phyloP scores from a whole-genome alignment of 2,888 invertebrate species.

The Lucinisca nassula region DNA sequence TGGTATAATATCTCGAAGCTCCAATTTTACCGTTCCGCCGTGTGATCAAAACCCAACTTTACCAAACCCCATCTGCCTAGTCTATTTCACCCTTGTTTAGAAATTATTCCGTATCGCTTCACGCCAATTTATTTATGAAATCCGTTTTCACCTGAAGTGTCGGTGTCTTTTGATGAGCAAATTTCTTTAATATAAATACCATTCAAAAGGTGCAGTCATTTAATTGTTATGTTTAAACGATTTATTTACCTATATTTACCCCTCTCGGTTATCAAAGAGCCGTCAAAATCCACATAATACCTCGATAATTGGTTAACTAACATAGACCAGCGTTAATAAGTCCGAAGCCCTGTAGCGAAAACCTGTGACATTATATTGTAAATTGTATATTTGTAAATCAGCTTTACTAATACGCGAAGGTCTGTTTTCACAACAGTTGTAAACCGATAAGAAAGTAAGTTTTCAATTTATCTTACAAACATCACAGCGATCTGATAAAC shows the following conservation, averaged over 20 bases:
- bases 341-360: conserved; percentile 57
- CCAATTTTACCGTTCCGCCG: conserved; percentile 1
- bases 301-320: conserved; percentile 61
- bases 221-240: conserved; percentile 10
- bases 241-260: conserved; percentile 56
- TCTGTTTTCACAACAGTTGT: conserved; percentile 58
- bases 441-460: conserved; percentile 50
- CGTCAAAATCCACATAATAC: conserved; percentile 51
- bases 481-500: conserved; percentile 1
- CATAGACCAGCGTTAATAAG: conserved; percentile 58
- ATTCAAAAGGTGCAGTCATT: conserved; percentile 1
- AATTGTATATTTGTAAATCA: conserved; percentile 54
- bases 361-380: conserved; percentile 50
- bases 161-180: conserved; percentile 28
- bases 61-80: neutral
- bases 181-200: neutral
- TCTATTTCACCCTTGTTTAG: neutral
- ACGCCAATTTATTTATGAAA: conserved; percentile 13
- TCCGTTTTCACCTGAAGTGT: neutral
- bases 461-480: conserved; percentile 12
- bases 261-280: conserved; percentile 52
- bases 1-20: neutral
- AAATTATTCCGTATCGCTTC: neutral
- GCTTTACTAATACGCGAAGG: conserved; percentile 14
- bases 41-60: neutral